A percentile compares a stretch with the other conserved stretches of the same genome.
Conservation (phyloP, 2,113 vertebrate species). For the Isurus oxyrinchus region DNA sequence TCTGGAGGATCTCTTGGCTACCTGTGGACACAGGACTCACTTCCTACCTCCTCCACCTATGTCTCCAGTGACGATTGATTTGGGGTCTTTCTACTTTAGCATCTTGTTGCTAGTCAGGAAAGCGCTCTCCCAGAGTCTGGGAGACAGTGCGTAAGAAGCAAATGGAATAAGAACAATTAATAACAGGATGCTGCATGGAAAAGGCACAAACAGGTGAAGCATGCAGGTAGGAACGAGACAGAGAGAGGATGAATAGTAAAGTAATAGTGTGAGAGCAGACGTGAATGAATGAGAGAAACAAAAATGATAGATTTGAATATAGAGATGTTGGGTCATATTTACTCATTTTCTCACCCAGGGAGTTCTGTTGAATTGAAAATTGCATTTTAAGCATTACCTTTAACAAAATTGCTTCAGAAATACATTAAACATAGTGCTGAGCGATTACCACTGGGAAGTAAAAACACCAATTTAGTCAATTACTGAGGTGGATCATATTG, state of each 20-base stretch:
- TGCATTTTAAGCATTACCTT: not conserved
- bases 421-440: not conserved
- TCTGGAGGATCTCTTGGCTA: not conserved
- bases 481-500: not conserved
- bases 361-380: slow-evolving; percentile 8
- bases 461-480: slow-evolving; percentile 30
- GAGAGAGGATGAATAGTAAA: not conserved
- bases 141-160: not conserved
- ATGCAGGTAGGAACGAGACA: not conserved
- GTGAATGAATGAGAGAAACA: not conserved
- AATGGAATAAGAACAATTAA: not conserved
- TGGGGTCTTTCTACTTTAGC: not conserved
- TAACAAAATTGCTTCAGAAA: not conserved
- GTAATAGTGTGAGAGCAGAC: not conserved
- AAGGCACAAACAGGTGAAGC: not conserved
- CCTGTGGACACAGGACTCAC: not conserved
- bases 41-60: not conserved
- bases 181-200: not conserved
- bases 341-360: not conserved
- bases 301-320: not conserved
- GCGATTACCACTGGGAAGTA: not conserved
- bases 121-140: not conserved
- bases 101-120: not conserved
- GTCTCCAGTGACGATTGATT: not conserved
- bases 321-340: not conserved